phyloP scores from a whole-genome alignment of 2,888 invertebrate species.

The Rotaria sp. region DNA sequence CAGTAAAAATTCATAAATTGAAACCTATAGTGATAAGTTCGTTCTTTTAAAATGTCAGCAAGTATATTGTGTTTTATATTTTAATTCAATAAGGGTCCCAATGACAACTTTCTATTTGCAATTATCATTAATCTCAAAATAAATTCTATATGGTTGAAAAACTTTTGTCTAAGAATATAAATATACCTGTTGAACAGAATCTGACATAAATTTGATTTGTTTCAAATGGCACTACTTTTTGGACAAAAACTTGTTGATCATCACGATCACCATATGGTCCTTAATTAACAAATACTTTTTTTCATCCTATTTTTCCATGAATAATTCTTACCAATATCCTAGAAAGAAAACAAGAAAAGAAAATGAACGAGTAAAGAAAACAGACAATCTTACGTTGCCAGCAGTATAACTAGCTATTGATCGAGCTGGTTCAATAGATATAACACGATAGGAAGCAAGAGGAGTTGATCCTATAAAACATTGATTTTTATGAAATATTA shows the following conservation, averaged over 20 bases:
- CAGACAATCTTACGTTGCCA: constrained; percentile 51
- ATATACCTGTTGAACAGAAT: constrained; percentile 85
- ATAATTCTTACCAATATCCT: neutral
- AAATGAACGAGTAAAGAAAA: neutral
- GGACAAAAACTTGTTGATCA: constrained; percentile 93
- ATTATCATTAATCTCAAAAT: too few species aligned
- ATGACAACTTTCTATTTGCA: too few species aligned
- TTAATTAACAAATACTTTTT: neutral
- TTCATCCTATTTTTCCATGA: neutral
- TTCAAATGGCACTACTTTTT: constrained; percentile 87
- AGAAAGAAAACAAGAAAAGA: neutral
- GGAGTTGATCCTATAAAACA: constrained; percentile 70
- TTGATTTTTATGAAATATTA: neutral
- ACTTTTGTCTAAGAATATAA: constrained; percentile 57
- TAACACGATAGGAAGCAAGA: constrained; percentile 88
- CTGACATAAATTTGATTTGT: constrained; percentile 88
- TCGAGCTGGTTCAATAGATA: constrained; percentile 68
- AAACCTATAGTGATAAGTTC: too few species aligned
- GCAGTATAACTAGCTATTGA: constrained; percentile 55
- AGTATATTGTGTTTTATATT: too few species aligned
- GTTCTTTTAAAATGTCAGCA: too few species aligned
- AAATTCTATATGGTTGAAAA: too few species aligned
- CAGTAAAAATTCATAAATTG: too few species aligned
- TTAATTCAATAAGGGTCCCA: too few species aligned
- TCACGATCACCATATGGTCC: constrained; percentile 96